Evolutionary conservation across 2,113 vertebrate genomes (phyloP), one percentile per base, ranked within the genome.

Genomic region (Hydrolagus affinis): DNA sequence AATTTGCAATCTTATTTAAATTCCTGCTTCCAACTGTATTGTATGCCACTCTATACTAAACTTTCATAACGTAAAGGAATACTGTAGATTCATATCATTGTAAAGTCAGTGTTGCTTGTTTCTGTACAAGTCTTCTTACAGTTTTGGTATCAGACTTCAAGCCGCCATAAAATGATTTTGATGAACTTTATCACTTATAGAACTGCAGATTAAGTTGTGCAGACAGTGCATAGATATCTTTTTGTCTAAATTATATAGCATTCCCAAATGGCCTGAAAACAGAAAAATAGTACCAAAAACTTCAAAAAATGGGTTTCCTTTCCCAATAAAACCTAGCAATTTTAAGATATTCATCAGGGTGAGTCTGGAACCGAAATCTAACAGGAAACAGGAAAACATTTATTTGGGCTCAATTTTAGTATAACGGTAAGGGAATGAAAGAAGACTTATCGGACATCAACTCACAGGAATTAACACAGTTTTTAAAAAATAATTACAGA

Each of bases 321-420:
- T 28, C 30, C 64, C 60, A 64, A 25, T 17, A 14, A 25, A 78
- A 78, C 25, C 25, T 60, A 78, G 76, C 77, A 80, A 62, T 30
- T 66, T 28, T 25, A 30, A 80, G 77, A 80, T 80, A 80, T 80
- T 28, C 77, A 80, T 80, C 77, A 64, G 77, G 77, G 77, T 80
- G 77, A 80, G 77, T 0, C 77, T 19, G 28, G 25, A 30, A 17
- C 64, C 14, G 17, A 80, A 78, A 8, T 12, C 25, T 9, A 66
- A 80, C 60, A 30, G 60, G 60, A 28, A 80, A 78, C 44, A 44
- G 44, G 23, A 70, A 25, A 64, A 19, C 59, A 80, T 80, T 66
- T 15, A 23, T 44, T 62, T 78, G 1, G 15, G 57, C 72, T 17
- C 30, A 74, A 17, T 74, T 8, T 74, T 28, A 56, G 12, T 74